Conservation (phyloP, 2,888 invertebrate genomes). For the Tetramorium bicarinatum region DNA sequence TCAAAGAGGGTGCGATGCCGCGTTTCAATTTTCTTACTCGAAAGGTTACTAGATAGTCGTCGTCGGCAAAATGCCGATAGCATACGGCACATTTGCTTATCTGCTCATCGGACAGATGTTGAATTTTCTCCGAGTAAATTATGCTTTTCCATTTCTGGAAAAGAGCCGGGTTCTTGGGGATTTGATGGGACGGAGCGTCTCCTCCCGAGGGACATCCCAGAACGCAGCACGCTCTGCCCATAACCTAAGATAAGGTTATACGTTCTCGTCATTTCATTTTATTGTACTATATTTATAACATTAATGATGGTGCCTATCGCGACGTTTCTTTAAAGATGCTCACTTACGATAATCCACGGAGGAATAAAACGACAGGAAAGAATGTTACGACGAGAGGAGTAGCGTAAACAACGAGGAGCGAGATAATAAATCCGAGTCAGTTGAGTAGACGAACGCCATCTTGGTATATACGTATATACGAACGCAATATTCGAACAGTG, state of each 20-base stretch:
- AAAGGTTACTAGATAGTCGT: conserved; percentile 33
- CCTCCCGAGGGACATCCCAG: conserved; percentile 29
- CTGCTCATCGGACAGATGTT: conserved; percentile 42
- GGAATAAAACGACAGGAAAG: no score
- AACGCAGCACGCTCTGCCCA: conserved; percentile 42
- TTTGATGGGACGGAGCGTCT: conserved; percentile 36
- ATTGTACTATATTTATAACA: no score
- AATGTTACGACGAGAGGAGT: no score
- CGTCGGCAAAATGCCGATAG: conserved; percentile 34
- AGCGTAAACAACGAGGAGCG: no score
- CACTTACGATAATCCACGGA: no score
- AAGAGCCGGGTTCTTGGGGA: conserved; percentile 37
- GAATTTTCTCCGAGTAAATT: conserved; percentile 29
- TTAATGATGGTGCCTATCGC: not conserved
- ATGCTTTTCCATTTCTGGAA: conserved; percentile 38
- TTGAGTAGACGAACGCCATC: no score
- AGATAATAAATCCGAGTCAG: no score
- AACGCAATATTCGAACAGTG: no score
- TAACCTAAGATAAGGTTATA: conserved; percentile 11
- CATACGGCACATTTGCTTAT: conserved; percentile 44
- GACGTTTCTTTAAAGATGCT: not conserved
- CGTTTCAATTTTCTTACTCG: conserved; percentile 41
- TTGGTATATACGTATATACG: no score
- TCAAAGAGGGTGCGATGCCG: conserved; percentile 26
- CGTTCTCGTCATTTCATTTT: not conserved